Percentiles rank a stretch among this genome's conserved stretches.
Conservation (phyloP, 2,888 invertebrate species). For the Apotomis turbidana region DNA sequence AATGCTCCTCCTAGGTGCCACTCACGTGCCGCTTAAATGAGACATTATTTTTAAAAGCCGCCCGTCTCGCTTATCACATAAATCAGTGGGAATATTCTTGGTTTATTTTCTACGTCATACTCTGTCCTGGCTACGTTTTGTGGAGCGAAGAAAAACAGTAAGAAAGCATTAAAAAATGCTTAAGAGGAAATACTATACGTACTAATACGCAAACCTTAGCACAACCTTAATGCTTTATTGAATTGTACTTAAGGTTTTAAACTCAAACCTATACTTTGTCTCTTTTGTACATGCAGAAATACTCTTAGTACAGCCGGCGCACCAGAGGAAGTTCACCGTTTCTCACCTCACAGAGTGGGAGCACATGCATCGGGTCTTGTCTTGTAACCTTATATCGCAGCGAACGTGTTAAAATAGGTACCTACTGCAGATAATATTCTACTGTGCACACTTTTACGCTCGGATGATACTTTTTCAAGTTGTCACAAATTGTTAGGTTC, state of each 20-base stretch:
- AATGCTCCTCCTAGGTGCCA: neutral
- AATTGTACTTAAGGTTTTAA: too few relatives aligned
- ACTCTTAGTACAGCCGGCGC: too few relatives aligned
- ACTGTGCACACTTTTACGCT: conserved; percentile 22
- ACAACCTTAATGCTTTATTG: too few relatives aligned
- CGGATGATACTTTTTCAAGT: conserved; percentile 37
- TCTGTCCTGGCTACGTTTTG: conserved; percentile 31
- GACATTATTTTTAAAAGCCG: conserved; percentile 22
- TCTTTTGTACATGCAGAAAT: too few relatives aligned
- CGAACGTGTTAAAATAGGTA: too few relatives aligned
- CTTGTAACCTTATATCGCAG: too few relatives aligned
- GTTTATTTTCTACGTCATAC: conserved; percentile 37
- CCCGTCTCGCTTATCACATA: conserved; percentile 23
- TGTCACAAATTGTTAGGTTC: conserved; percentile 36
- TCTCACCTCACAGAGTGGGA: too few relatives aligned
- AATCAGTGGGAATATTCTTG: conserved; percentile 33
- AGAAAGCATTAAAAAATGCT: neutral
- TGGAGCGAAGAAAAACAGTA: conserved; percentile 21
- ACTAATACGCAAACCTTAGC: too few relatives aligned
- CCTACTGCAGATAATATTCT: conserved; percentile 8
- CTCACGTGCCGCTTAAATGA: conserved; percentile 16
- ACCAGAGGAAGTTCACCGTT: too few relatives aligned
- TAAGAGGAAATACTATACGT: too few relatives aligned
- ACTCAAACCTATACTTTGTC: too few relatives aligned
- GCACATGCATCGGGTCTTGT: too few relatives aligned